phyloP scores from a whole-genome alignment of 2,113 vertebrate species.

The Noctilio leporinus region DNA sequence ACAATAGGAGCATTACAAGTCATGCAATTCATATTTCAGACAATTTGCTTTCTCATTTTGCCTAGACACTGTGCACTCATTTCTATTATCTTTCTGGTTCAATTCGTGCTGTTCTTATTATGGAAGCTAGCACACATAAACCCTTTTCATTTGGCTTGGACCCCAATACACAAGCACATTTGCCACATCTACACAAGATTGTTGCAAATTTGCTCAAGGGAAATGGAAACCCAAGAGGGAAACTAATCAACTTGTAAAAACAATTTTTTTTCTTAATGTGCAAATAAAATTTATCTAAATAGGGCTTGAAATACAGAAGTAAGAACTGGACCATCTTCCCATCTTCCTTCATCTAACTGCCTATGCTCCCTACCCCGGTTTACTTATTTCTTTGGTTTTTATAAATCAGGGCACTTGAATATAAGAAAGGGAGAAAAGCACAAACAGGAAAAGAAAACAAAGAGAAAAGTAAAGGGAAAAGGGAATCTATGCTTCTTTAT shows the following conservation, averaged over 20 bases:
- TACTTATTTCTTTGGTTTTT: background rate
- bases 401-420: background rate
- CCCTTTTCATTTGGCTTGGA: conserved; percentile 49
- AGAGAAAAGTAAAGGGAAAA: background rate
- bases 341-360: background rate
- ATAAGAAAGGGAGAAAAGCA: background rate
- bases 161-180: conserved; percentile 36
- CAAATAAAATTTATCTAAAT: conserved; percentile 50
- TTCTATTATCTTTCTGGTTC: conserved; percentile 63
- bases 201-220: conserved; percentile 26
- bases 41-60: conserved; percentile 67
- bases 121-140: conserved; percentile 19
- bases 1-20: conserved; percentile 60
- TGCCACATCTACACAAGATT: conserved; percentile 24
- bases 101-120: conserved; percentile 52
- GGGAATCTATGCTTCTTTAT: background rate
- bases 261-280: conserved; percentile 28
- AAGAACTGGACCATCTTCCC: background rate
- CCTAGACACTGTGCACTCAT: conserved; percentile 46
- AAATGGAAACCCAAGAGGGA: conserved; percentile 61
- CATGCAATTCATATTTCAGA: conserved; percentile 55
- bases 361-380: background rate
- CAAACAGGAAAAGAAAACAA: background rate
- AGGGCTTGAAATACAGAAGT: background rate
- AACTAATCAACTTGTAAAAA: conserved; percentile 53